A percentile compares a stretch with the other conserved stretches of the same genome.
Evolutionary conservation across 2,888 invertebrate species (phyloP).

Genomic region (Dolomedes plantarius): DNA sequence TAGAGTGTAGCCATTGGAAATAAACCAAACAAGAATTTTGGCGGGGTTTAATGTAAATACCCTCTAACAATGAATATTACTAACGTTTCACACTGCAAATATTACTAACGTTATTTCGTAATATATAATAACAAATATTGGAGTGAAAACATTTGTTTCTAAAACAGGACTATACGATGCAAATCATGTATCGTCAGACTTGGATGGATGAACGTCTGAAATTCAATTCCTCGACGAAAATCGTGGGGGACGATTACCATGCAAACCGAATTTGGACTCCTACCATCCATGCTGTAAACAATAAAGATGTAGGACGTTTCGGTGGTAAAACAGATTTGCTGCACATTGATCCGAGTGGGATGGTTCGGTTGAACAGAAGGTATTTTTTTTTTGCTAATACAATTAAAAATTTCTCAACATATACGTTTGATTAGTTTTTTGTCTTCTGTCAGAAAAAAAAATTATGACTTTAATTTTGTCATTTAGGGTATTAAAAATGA

Average conservation of each 20-base stretch:
- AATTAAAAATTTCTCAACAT: too few relatives aligned
- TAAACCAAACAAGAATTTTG: too few relatives aligned
- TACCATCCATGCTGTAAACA: constrained; percentile 72
- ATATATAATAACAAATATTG: too few relatives aligned
- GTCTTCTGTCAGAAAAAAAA: not conserved
- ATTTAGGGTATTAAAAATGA: too few relatives aligned
- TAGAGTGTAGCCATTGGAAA: too few relatives aligned
- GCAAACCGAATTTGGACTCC: constrained; percentile 71
- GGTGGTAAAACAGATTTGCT: constrained; percentile 83
- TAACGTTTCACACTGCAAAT: too few relatives aligned
- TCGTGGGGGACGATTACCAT: constrained; percentile 82
- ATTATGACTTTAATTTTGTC: not conserved
- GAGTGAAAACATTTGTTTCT: too few relatives aligned
- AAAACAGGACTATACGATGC: constrained; percentile 87
- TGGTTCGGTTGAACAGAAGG: constrained; percentile 85
- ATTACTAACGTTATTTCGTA: too few relatives aligned
- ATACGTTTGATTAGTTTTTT: too few relatives aligned
- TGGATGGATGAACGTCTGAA: constrained; percentile 86
- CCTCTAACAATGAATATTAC: too few relatives aligned
- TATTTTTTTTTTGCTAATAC: too few relatives aligned
- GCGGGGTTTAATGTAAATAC: too few relatives aligned
- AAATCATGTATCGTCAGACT: constrained; percentile 86
- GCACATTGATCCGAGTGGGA: constrained; percentile 87
- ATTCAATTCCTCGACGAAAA: constrained; percentile 76
- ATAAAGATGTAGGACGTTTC: constrained; percentile 79